phyloP scores from a whole-genome alignment of 2,113 vertebrate genomes.

The Corythaixoides concolor region DNA sequence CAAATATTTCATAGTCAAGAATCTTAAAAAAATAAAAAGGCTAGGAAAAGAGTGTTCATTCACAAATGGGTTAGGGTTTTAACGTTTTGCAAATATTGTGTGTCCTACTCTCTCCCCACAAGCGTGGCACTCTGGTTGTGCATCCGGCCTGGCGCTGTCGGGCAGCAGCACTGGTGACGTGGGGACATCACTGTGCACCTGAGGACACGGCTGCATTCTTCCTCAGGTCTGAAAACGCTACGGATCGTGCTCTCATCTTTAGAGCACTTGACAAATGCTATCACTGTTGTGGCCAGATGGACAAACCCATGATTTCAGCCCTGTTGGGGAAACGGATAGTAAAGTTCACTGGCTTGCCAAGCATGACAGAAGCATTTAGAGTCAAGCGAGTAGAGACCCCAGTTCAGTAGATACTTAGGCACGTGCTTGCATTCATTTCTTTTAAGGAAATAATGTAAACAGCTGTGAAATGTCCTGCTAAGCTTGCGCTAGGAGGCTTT shows the following conservation, averaged over 20 bases:
- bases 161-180: not conserved
- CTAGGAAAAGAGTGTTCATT: not conserved
- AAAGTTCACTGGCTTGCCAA: not conserved
- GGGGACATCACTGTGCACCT: not conserved
- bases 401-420: not conserved
- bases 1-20: not conserved
- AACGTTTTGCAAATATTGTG: not conserved
- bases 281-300: not conserved
- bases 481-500: not conserved
- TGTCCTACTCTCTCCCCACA: not conserved
- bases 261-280: not conserved
- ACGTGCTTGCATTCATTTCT: not conserved
- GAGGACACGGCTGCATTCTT: rapidly evolving
- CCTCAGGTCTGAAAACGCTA: not conserved
- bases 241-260: not conserved
- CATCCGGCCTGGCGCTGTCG: not conserved
- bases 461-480: not conserved
- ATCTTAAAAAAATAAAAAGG: not conserved
- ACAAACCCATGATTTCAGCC: not conserved
- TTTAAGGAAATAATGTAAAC: not conserved
- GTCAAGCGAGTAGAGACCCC: not conserved
- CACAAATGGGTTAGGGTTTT: not conserved
- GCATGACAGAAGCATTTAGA: not conserved
- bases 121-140: not conserved
- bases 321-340: not conserved